Evolutionary conservation across 2,888 invertebrate species (phyloP).

Genomic region (Mactromeris polynyma): DNA sequence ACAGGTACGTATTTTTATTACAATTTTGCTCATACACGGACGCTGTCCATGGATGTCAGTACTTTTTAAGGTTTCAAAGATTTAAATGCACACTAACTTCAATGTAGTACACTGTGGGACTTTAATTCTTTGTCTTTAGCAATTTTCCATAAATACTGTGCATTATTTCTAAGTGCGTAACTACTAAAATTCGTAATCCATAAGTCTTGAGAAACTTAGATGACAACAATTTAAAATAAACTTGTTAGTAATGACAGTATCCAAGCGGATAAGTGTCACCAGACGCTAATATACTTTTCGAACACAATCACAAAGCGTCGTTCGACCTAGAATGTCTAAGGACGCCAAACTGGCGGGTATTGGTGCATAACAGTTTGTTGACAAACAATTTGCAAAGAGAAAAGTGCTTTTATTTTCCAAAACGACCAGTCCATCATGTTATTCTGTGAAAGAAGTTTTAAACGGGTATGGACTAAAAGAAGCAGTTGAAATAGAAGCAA

Average conservation of each 20-base stretch:
- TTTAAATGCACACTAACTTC: no score
- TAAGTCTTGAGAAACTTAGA: no score
- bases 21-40: no score
- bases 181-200: no score
- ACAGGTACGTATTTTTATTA: no score
- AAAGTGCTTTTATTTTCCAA: conserved; percentile 84
- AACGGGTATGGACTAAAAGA: conserved; percentile 79
- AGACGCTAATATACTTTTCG: not conserved
- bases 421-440: conserved; percentile 80
- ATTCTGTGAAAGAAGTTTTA: conserved; percentile 74
- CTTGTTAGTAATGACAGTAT: not conserved
- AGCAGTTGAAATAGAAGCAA: conserved; percentile 84
- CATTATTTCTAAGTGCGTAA: no score
- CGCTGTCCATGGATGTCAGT: no score
- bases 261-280: not conserved
- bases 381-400: conserved; percentile 82
- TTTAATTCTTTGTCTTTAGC: no score
- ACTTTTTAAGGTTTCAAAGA: no score
- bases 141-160: no score
- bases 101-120: no score
- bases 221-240: not conserved
- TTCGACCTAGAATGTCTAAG: conserved; percentile 63
- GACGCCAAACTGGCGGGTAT: conserved; percentile 75
- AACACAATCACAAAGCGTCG: conserved; percentile 17
- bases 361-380: conserved; percentile 84